Evolutionary conservation across 2,113 vertebrate genomes (phyloP), one percentile per base, ranked within the genome.

Genomic region (Psophia crepitans): DNA sequence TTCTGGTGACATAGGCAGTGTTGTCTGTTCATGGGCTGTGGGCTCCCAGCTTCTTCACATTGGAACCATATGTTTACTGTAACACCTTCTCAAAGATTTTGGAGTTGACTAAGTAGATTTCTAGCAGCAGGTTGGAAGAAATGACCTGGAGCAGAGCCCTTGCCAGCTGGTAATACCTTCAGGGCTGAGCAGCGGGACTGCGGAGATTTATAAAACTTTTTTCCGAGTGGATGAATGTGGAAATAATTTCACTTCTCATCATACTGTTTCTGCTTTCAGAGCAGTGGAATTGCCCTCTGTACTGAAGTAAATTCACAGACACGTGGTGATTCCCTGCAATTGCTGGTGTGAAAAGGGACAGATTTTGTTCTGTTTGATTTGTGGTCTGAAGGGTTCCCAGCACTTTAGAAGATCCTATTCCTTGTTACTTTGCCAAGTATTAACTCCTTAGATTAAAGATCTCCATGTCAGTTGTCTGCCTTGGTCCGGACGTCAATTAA

Each of bases 41-140:
- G 63, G 66, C 92, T 61, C 58, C 61, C 68, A 87, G 2, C 66
- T 92, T 91, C 83, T 76, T 74, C 76, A 23, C 84, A 12, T 33
- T 92, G 85, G 43, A 89, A n/a, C 87, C 64, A 32, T 89, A 70
- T 93, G 94, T 68, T 74, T 89, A 58, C 90, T 90, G 22, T 84
- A 73, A 85, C 81, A 86, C 94, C 63, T 90, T 64, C 92, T 93
- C 65, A 78, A 35, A 60, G 84, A 10, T 65, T 90, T 49, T 92
- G 51, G 46, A 94, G 63, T 14, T 92, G 79, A 85, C 79, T 85
- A 54, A 63, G 44, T 75, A 53, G 12, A 9, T 51, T 35, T 58
- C 76, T 64, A 89, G 80, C 48, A 84, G 56, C 56, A 79, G 77
- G 39, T 84, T 81, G 21, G 56, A 61, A 89, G 92, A 41, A 81